A percentile compares a stretch with the other conserved stretches of the same genome.
Evolutionary conservation across 1,140 invertebrate species (phyloP).

Genomic region (Trachymyrmex cornetzi): DNA sequence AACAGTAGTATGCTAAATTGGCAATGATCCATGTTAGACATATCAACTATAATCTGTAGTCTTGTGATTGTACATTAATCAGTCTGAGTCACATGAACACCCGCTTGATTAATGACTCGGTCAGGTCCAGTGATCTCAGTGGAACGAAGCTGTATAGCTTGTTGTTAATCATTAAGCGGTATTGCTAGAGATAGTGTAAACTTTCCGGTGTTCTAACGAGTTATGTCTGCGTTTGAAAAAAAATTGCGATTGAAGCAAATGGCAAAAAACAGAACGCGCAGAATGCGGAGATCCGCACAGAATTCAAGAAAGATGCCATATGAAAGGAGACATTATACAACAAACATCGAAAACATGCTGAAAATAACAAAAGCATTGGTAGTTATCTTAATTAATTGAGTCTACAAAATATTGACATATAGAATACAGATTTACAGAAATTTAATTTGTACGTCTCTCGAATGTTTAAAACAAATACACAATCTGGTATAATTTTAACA

Average conservation of each 20-base stretch:
- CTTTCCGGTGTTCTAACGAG: slow-evolving; percentile 3
- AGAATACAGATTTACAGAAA: slow-evolving; percentile 23
- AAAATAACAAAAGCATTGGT: slow-evolving; percentile 37
- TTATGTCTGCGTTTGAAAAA: not conserved
- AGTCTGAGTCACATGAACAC: slow-evolving; percentile 52
- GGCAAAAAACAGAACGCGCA: slow-evolving; percentile 60
- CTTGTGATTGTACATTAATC: slow-evolving; percentile 49
- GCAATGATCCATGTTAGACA: not conserved
- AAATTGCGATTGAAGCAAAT: slow-evolving; percentile 46
- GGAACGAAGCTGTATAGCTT: slow-evolving; percentile 9
- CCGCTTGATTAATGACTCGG: slow-evolving; percentile 41
- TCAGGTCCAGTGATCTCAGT: slow-evolving; percentile 37
- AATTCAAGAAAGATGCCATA: slow-evolving; percentile 76
- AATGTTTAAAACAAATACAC: not conserved
- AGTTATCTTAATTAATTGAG: not conserved
- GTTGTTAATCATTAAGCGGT: slow-evolving; percentile 3
- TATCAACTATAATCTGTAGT: slow-evolving; percentile 12
- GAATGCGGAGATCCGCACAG: slow-evolving; percentile 32
- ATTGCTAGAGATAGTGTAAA: not conserved
- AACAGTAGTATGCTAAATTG: not conserved
- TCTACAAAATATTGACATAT: not conserved
- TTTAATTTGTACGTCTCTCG: not conserved
- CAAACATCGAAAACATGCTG: slow-evolving; percentile 15
- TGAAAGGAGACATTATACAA: slow-evolving; percentile 75
- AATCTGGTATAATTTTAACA: not conserved